Base-by-base conservation (phyloP, 2,888 invertebrate genomes). In the Parnassius mnemosyne region DNA sequence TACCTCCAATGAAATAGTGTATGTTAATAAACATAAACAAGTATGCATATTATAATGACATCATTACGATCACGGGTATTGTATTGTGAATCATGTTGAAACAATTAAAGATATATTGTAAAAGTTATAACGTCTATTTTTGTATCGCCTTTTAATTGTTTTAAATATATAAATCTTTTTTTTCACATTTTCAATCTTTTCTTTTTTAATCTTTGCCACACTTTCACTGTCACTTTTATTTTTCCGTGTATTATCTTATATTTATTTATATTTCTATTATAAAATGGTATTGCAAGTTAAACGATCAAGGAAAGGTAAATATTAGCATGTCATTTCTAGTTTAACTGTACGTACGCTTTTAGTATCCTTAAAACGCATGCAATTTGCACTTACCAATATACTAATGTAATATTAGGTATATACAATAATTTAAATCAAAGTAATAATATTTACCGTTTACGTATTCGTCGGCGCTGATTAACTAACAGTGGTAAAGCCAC, bases 101-200 rank as follows among this genome's bases (percentile, higher is more conserved):
- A 62, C 43, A 43, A 55, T 58, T 78, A 77, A 78, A 77, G 66
- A 57, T 66, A 72, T 69, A 65, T 76, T 74, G 66, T 76, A 71
- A 71, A 71, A 66, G 63, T 65, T 57, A 66, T 58, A 61, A 68
- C 71, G 74, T 76, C 75, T 84, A 83, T 83, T 84, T 84, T 84
- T 83, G 78, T 83, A 79, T 53, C 10, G 70, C 71, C 73, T 76
- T 79, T 80, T 79, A 71, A 68, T 64, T 62, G 53, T 53, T 66
- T 63, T 60, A 60, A 70, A 74, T 74, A 73, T 73, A 73, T 66
- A 65, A 66, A 68, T 69, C 50, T 67, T 53, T 68, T 66, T 68
- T 60, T 64, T 58, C 51, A 51, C 47, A 7, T 34, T 61, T 67
- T 41, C 52, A 68, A 61, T 69, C 46, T 71, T 71, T 68, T 69